A percentile compares a stretch with the other conserved stretches of the same genome.
phyloP scores from a whole-genome alignment of 2,888 invertebrate species.

The Drymonia ruficornis region DNA sequence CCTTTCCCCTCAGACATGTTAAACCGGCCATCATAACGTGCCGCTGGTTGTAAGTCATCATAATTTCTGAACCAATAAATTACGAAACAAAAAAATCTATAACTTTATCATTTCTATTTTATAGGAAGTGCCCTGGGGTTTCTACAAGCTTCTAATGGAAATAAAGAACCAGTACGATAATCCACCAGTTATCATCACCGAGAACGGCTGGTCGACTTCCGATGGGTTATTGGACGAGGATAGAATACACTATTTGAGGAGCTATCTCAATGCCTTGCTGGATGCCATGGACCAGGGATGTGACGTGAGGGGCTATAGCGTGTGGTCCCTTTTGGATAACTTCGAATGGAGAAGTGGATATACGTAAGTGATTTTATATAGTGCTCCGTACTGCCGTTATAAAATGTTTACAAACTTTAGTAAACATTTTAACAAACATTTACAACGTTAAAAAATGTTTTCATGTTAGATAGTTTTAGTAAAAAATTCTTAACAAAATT shows the following conservation, averaged over 20 bases:
- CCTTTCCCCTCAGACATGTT: too few relatives aligned
- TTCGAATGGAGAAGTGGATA: conserved; percentile 87
- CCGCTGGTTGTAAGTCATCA: too few relatives aligned
- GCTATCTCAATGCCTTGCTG: conserved; percentile 71
- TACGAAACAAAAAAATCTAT: too few relatives aligned
- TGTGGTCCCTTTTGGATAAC: conserved; percentile 87
- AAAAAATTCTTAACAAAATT: too few relatives aligned
- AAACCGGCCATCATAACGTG: too few relatives aligned
- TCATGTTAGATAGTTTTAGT: too few relatives aligned
- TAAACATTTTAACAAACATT: too few relatives aligned
- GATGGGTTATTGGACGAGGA: conserved; percentile 76
- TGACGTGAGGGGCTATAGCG: conserved; percentile 80
- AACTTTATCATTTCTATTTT: conserved; percentile 16
- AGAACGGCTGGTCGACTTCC: conserved; percentile 84
- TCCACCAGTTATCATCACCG: conserved; percentile 84
- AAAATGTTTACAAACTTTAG: too few relatives aligned
- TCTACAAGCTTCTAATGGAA: conserved; percentile 82
- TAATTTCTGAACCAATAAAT: too few relatives aligned
- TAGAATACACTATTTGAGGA: conserved; percentile 68
- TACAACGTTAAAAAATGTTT: too few relatives aligned
- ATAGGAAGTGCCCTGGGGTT: conserved; percentile 85
- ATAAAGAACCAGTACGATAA: conserved; percentile 79
- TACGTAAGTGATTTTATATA: conserved; percentile 59
- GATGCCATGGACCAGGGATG: conserved; percentile 77
- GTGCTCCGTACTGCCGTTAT: too few relatives aligned